These are phyloP conservation scores for Manacus vitellinus DNA, from an alignment of 2,113 vertebrate species.

Conservation along the genomic window DNA sequence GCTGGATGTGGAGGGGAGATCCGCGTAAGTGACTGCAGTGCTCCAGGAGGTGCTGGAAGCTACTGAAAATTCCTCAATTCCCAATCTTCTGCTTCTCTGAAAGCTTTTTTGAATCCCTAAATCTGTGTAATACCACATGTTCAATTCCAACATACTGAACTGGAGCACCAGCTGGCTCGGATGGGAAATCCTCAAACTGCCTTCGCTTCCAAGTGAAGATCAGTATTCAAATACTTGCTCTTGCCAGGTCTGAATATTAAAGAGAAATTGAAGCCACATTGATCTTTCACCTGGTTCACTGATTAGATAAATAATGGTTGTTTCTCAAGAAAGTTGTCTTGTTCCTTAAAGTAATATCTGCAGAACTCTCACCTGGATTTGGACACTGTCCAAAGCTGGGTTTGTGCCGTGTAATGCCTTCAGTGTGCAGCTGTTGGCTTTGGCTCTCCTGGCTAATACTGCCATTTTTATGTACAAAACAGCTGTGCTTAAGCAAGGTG, in stretches of 20 bases:
- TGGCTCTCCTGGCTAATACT: not conserved
- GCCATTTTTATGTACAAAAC: not conserved
- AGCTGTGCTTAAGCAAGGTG: not conserved
- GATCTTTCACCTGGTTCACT: not conserved
- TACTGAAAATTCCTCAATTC: fast-evolving
- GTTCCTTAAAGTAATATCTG: not conserved
- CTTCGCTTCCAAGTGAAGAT: not conserved
- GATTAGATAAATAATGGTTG: not conserved
- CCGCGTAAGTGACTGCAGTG: constrained; percentile 84
- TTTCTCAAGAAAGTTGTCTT: not conserved
- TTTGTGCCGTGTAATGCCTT: not conserved
- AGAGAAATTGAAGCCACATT: not conserved
- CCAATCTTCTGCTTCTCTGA: not conserved
- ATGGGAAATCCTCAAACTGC: not conserved
- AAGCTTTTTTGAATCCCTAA: too few relatives aligned
- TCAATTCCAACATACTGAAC: not conserved
- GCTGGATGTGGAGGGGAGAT: constrained; percentile 92
- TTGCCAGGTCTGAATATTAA: not conserved
- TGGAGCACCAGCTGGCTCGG: not conserved
- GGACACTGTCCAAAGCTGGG: not conserved
- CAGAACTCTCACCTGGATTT: not conserved
- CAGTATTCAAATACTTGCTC: not conserved
- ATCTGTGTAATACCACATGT: fast-evolving
- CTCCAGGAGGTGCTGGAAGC: not conserved
- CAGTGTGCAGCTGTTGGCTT: not conserved